These are phyloP conservation scores for Syritta pipiens DNA, from an alignment of 2,888 invertebrate genomes.

Conservation along the genomic window DNA sequence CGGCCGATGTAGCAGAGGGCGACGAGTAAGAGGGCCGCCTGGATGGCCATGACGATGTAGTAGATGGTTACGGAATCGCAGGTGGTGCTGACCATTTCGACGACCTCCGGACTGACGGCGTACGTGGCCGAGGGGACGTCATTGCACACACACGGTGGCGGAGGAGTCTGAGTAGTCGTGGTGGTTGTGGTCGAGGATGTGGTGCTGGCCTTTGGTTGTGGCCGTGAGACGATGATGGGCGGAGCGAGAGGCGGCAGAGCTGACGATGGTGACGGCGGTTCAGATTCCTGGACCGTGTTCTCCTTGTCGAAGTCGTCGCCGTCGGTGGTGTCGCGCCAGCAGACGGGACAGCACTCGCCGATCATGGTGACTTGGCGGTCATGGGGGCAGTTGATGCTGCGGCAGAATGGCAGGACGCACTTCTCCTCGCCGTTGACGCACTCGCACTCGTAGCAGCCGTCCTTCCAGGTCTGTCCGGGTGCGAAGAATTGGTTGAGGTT, in stretches of 20 bases:
- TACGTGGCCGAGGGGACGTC: slow-evolving; percentile 70
- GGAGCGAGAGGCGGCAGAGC: slow-evolving; percentile 36
- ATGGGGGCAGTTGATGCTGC: slow-evolving; percentile 74
- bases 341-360: slow-evolving; percentile 77
- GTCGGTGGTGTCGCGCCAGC: slow-evolving; percentile 75
- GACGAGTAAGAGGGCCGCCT: slow-evolving; percentile 68
- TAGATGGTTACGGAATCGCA: slow-evolving; percentile 63
- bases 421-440: slow-evolving; percentile 76
- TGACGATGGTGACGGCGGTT: slow-evolving; percentile 2
- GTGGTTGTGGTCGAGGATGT: slow-evolving; percentile 46
- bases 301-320: slow-evolving; percentile 43
- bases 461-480: slow-evolving; percentile 77
- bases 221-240: slow-evolving; percentile 7
- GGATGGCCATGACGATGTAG: slow-evolving; percentile 71
- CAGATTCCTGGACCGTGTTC: no score
- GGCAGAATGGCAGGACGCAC: slow-evolving; percentile 75
- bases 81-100: slow-evolving; percentile 72
- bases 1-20: slow-evolving; percentile 71
- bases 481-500: slow-evolving; percentile 74
- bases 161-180: slow-evolving; percentile 20
- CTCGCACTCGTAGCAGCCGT: slow-evolving; percentile 76
- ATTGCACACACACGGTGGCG: slow-evolving; percentile 53
- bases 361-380: no score
- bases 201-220: slow-evolving; percentile 14
- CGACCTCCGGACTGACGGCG: slow-evolving; percentile 73